Evolutionary conservation across 64 coral and sea anemone genomes (phyloP).

Genomic region (Montipora sp.): DNA sequence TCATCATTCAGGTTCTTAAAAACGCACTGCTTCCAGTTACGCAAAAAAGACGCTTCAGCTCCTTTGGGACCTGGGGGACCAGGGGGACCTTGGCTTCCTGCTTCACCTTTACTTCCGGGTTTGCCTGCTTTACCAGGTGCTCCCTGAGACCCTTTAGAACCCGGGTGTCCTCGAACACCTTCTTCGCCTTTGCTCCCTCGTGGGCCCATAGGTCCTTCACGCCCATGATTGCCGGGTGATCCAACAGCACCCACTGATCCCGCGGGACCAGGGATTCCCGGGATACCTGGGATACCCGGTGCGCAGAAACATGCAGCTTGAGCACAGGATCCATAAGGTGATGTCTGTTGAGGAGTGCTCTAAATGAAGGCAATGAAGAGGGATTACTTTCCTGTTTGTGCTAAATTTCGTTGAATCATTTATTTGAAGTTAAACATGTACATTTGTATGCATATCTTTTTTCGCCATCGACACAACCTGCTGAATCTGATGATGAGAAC

Average conservation of each 20-base stretch:
- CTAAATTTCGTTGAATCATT: too few relatives aligned
- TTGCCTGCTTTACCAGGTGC: background rate
- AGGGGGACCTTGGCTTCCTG: background rate
- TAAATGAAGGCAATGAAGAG: background rate
- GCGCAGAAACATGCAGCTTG: background rate
- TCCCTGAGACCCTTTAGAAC: background rate
- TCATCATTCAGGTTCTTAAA: too few relatives aligned
- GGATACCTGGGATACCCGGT: background rate
- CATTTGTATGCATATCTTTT: too few relatives aligned
- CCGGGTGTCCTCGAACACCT: background rate
- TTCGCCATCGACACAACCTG: too few relatives aligned
- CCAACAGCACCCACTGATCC: background rate
- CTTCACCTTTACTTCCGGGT: background rate
- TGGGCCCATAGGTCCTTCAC: slow-evolving; percentile 6
- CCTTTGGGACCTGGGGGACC: background rate
- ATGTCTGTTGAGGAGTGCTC: background rate
- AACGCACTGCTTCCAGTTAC: background rate
- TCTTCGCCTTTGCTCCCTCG: background rate
- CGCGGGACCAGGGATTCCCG: background rate
- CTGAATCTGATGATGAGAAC: too few relatives aligned
- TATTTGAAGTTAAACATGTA: too few relatives aligned
- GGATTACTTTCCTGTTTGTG: too few relatives aligned
- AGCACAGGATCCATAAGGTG: background rate
- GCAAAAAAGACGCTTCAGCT: background rate
- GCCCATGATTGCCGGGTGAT: background rate